Percentiles rank a stretch among this genome's conserved stretches.
Conservation (phyloP, 2,113 vertebrate species). For the Hydropotes inermis region DNA sequence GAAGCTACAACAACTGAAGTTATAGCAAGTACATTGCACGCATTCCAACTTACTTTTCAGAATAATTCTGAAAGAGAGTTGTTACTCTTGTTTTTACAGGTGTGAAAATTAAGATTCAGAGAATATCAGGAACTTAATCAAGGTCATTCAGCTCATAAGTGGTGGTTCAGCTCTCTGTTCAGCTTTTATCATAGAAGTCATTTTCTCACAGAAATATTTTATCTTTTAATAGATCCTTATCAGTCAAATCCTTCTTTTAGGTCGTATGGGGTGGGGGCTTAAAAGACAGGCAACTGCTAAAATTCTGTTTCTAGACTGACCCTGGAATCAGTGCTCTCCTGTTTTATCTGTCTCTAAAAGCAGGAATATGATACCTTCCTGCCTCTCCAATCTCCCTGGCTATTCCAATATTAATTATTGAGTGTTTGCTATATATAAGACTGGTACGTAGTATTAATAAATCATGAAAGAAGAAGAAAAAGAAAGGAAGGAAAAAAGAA, state of each 20-base stretch:
- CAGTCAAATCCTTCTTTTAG: background rate
- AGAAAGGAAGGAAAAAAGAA: background rate
- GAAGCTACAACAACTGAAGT: background rate
- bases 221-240: background rate
- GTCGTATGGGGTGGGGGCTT: background rate
- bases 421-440: background rate
- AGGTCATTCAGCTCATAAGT: background rate
- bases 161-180: background rate
- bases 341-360: background rate
- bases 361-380: background rate
- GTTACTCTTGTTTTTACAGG: background rate
- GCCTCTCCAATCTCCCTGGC: background rate
- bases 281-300: background rate
- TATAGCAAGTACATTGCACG: background rate
- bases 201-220: background rate
- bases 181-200: background rate
- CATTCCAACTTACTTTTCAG: background rate
- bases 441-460: background rate
- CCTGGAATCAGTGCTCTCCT: background rate
- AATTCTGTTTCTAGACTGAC: background rate
- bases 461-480: background rate
- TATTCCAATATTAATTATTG: background rate
- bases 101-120: background rate
- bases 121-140: background rate
- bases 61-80: slow-evolving; percentile 11